Evolutionary conservation across 1,140 invertebrate genomes (phyloP), one percentile per base, ranked within the genome.

Genomic region (Drosophila yakuba): DNA sequence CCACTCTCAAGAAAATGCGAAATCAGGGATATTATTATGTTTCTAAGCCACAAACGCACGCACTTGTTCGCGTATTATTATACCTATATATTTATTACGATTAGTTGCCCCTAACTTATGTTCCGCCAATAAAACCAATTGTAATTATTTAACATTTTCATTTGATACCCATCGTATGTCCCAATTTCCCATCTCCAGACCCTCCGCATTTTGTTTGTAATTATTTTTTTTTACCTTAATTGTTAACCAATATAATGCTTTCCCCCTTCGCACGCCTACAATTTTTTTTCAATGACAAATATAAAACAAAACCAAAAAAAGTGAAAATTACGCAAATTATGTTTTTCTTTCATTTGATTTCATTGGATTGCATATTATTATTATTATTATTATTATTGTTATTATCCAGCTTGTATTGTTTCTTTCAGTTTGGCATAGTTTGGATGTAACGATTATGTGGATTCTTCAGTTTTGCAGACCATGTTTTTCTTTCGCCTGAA

Each of bases 21-120:
- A 86, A 88, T 88, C 83, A 88, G 78, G 83, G 78, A 88, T 82
- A 82, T 66, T 78, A 81, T 63, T 75, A 76, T 64, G 52, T 28
- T 64, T 50, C 35, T 28, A 61, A 55, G 38, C 32, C 50, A 45
- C 17, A 47, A 10, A 56, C 8, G 35, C 3, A 57, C 35, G 44
- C 32, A 60, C 17, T 25, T 14, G 50, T 8, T 47, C 25, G 14
- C 43, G 50, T 43, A 54, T 50, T 59, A 25, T 59, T 55, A 76
- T 63, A 52, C 35, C 62, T 52, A 57, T 64, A 69, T 80, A 75
- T 80, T 64, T 80, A 61, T 81, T 81, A 66, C 57, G 54, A 56
- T 61, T 85, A 80, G 71, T 73, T 77, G 64, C 44, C 47, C 45
- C 59, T 61, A 71, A 71, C 62, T 83, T 82, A 63, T 83, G 79